These are phyloP conservation scores for Hippasteria phrygiana DNA, from an alignment of 53 echinoderm and acorn worm species.

Conservation along the genomic window DNA sequence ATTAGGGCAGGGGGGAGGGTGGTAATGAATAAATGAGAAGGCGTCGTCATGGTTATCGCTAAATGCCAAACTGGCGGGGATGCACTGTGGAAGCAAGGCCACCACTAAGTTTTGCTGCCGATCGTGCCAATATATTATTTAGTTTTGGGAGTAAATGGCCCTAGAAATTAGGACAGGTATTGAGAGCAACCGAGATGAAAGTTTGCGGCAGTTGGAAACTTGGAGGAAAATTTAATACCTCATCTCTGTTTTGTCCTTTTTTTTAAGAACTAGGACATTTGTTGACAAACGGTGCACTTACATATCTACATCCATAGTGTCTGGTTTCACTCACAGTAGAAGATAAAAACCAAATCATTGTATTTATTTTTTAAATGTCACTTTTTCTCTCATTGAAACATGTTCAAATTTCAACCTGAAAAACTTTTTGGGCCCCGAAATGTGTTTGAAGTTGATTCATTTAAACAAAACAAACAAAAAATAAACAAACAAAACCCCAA, in stretches of 20 bases:
- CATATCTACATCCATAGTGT: too few relatives aligned
- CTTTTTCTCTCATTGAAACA: too few relatives aligned
- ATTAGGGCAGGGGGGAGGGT: constrained; percentile 34
- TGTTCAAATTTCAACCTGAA: too few relatives aligned
- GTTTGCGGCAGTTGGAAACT: not conserved
- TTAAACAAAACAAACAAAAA: too few relatives aligned
- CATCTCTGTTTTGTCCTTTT: not conserved
- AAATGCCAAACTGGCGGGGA: constrained; percentile 4
- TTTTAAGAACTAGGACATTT: not conserved
- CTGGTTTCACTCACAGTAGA: too few relatives aligned
- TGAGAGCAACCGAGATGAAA: not conserved
- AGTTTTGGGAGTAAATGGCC: not conserved
- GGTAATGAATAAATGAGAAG: constrained; percentile 50
- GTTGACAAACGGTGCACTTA: not conserved
- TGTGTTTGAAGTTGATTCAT: too few relatives aligned
- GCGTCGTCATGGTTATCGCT: constrained; percentile 54
- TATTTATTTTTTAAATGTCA: too few relatives aligned
- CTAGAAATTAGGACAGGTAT: not conserved
- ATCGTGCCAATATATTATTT: constrained; percentile 45
- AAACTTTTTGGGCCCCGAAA: too few relatives aligned
- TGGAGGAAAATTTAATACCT: constrained; percentile 20
- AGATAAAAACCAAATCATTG: too few relatives aligned
- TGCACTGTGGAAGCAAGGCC: not conserved
- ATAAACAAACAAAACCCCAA: too few relatives aligned
- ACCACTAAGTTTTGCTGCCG: constrained; percentile 19